phyloP scores from a whole-genome alignment of 1,140 invertebrate species.

The Drosophila biarmipes region DNA sequence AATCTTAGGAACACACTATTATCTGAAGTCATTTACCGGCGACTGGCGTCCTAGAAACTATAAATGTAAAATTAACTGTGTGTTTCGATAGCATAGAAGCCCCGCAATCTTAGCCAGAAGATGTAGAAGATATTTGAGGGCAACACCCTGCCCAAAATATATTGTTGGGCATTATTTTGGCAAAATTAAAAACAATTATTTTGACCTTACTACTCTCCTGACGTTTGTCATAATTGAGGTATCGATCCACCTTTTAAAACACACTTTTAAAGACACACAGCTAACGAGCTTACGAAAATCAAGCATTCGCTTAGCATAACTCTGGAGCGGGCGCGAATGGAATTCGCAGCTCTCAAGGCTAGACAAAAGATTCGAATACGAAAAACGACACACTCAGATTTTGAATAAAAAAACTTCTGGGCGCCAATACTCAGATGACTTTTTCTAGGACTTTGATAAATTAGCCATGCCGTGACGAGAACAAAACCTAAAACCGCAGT shows the following conservation, averaged over 20 bases:
- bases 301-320: constrained; percentile 66
- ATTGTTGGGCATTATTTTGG: not conserved
- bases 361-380: constrained; percentile 23
- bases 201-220: not conserved
- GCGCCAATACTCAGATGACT: constrained; percentile 46
- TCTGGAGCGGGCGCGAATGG: constrained; percentile 54
- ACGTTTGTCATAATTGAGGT: not conserved
- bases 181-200: not conserved
- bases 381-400: constrained; percentile 37
- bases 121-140: not conserved
- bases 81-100: not conserved
- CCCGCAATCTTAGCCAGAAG: not conserved
- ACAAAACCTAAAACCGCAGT: constrained; percentile 42
- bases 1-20: constrained; percentile 2
- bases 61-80: not conserved
- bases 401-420: constrained; percentile 47
- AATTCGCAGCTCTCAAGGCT: constrained; percentile 59
- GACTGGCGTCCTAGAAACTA: not conserved
- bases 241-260: constrained; percentile 8
- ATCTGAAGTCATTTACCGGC: not conserved
- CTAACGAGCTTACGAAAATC: constrained; percentile 65
- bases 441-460: constrained; percentile 41
- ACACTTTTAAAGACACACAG: constrained; percentile 20
- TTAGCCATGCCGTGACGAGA: constrained; percentile 41
- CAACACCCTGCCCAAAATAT: not conserved